A percentile compares a stretch with the other conserved stretches of the same genome.
phyloP scores from a whole-genome alignment of 2,797 vertebrate species.

The Cebuella pygmaea region DNA sequence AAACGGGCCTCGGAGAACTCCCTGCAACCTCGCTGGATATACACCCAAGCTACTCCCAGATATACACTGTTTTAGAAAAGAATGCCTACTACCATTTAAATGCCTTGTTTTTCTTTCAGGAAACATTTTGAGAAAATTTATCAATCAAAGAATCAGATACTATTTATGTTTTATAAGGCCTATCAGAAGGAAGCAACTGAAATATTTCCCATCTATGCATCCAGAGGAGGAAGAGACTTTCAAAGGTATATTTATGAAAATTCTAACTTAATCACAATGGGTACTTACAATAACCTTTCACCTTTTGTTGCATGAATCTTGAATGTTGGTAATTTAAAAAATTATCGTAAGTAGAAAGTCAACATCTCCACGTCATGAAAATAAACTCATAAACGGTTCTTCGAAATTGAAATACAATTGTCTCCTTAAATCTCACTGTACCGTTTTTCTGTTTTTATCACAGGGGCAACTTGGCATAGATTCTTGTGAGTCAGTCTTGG shows the following conservation, averaged over 20 bases:
- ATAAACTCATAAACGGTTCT: not conserved
- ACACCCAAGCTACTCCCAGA: not conserved
- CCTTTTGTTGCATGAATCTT: not conserved
- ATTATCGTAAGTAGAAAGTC: not conserved
- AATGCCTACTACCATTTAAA: not conserved
- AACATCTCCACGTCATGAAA: no score
- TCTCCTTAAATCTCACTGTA: not conserved
- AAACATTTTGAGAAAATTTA: not conserved
- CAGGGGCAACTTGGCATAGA: not conserved
- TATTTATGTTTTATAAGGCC: not conserved
- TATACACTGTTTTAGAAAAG: rapidly evolving
- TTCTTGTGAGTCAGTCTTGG: rapidly evolving
- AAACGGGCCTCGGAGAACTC: not conserved
- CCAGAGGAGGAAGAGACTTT: not conserved
- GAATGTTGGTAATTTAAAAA: not conserved
- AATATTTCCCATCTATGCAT: not conserved
- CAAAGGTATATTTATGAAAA: not conserved
- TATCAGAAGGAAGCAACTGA: not conserved
- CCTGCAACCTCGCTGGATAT: rapidly evolving
- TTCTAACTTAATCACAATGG: not conserved
- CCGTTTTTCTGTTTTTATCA: not conserved
- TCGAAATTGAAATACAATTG: rapidly evolving
- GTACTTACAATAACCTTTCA: not conserved
- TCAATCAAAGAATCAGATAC: not conserved
- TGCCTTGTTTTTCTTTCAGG: not conserved